Evolutionary conservation across 2,888 invertebrate species (phyloP).

Genomic region (Aromia moschata): DNA sequence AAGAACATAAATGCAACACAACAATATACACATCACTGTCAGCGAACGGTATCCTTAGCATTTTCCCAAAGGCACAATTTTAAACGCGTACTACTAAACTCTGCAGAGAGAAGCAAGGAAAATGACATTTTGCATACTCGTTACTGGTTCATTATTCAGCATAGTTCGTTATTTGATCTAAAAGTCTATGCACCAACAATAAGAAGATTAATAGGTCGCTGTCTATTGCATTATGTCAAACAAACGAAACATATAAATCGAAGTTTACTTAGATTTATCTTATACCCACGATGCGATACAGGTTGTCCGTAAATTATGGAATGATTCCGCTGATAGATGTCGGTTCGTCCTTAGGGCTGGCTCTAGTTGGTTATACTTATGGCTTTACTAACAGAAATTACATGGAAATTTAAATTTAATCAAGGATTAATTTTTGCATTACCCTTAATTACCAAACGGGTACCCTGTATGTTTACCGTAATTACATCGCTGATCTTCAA

Average conservation of each 20-base stretch:
- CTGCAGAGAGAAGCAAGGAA: background rate
- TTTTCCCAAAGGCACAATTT: slow-evolving; percentile 4
- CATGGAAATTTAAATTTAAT: too few relatives aligned
- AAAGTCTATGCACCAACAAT: background rate
- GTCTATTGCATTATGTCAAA: slow-evolving; percentile 1
- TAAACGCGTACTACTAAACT: slow-evolving; percentile 6
- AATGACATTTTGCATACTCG: slow-evolving; percentile 1
- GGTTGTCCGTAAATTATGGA: too few relatives aligned
- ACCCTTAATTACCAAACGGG: too few relatives aligned
- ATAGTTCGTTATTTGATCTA: too few relatives aligned
- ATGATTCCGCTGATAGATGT: too few relatives aligned
- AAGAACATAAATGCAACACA: too few relatives aligned
- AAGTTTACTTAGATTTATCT: slow-evolving; percentile 1
- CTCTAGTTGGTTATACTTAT: too few relatives aligned
- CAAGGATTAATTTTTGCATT: too few relatives aligned
- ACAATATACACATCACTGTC: slow-evolving; percentile 12
- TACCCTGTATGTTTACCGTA: too few relatives aligned
- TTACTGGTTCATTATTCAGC: slow-evolving; percentile 3
- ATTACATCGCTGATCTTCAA: background rate
- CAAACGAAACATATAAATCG: slow-evolving; percentile 3
- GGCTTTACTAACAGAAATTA: too few relatives aligned
- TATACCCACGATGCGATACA: background rate
- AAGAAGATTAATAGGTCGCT: slow-evolving; percentile 6
- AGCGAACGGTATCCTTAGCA: slow-evolving; percentile 1
- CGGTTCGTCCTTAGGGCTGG: too few relatives aligned